Conservation (phyloP, 2,113 vertebrate species). For the Agelaius phoeniceus region DNA sequence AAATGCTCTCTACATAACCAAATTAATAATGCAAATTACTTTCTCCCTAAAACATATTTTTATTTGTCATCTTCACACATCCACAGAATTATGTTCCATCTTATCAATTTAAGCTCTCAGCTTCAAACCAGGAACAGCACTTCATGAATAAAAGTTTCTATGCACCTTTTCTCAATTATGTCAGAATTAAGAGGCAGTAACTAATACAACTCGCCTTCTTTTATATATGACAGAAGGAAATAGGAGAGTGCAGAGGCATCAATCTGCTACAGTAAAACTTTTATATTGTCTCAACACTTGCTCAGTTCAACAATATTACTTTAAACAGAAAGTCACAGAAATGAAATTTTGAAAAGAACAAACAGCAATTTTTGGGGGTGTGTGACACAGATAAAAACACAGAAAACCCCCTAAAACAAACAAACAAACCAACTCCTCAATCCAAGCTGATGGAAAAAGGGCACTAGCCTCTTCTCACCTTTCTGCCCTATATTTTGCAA, state of each 20-base stretch:
- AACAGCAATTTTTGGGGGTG: background rate
- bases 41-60: background rate
- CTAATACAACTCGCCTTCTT: background rate
- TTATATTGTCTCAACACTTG: background rate
- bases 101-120: background rate
- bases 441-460: background rate
- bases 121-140: background rate
- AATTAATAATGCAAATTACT: background rate
- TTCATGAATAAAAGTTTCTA: background rate
- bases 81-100: background rate
- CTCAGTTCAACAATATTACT: background rate
- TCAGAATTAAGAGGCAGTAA: background rate
- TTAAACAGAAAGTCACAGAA: background rate
- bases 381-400: background rate
- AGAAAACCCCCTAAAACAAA: background rate
- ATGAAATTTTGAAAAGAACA: background rate
- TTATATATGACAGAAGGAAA: background rate
- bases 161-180: background rate
- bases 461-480: background rate
- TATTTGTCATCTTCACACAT: background rate
- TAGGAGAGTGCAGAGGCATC: background rate
- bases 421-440: background rate
- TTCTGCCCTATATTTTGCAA: background rate
- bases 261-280: background rate
- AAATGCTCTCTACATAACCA: background rate